Percentiles rank a stretch among this genome's conserved stretches.
These are phyloP conservation scores for Flabesymbios commensalis DNA, from an alignment of 2,888 invertebrate genomes.

Conservation along the genomic window DNA sequence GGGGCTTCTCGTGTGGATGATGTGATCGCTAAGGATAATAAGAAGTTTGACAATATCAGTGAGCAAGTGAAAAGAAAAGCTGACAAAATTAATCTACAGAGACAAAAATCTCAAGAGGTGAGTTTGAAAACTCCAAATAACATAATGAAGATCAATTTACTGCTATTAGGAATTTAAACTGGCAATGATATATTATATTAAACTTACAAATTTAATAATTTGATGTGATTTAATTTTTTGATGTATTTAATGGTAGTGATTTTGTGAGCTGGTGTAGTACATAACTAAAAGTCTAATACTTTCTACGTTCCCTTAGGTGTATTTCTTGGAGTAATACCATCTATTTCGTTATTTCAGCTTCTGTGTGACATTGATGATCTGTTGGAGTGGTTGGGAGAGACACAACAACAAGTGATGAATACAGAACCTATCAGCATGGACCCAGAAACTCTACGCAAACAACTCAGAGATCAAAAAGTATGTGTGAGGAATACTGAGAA, in stretches of 20 bases:
- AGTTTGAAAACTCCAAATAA: constrained; percentile 6
- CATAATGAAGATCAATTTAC: background rate
- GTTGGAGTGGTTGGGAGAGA: constrained; percentile 93
- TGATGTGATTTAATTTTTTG: background rate
- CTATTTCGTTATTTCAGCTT: constrained; percentile 72
- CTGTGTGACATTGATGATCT: constrained; percentile 93
- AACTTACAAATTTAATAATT: too few species aligned
- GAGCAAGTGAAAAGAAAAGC: constrained; percentile 95
- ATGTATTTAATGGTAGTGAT: background rate
- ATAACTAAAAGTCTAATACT: background rate
- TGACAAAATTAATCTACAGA: constrained; percentile 88
- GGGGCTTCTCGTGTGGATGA: constrained; percentile 94
- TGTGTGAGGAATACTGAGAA: too few species aligned
- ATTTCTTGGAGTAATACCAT: too few species aligned
- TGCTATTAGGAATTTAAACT: too few species aligned
- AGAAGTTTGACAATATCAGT: constrained; percentile 92
- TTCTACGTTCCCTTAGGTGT: too few species aligned
- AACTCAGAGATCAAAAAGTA: constrained; percentile 85
- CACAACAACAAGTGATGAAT: constrained; percentile 80
- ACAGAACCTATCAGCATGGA: constrained; percentile 88
- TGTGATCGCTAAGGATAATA: constrained; percentile 87
- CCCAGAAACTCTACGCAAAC: constrained; percentile 81
- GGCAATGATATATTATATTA: too few species aligned
- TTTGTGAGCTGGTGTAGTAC: background rate
- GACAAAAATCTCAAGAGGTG: constrained; percentile 65